Evolutionary conservation across 2,113 vertebrate genomes (phyloP).

Genomic region (Festucalex cinctus): DNA sequence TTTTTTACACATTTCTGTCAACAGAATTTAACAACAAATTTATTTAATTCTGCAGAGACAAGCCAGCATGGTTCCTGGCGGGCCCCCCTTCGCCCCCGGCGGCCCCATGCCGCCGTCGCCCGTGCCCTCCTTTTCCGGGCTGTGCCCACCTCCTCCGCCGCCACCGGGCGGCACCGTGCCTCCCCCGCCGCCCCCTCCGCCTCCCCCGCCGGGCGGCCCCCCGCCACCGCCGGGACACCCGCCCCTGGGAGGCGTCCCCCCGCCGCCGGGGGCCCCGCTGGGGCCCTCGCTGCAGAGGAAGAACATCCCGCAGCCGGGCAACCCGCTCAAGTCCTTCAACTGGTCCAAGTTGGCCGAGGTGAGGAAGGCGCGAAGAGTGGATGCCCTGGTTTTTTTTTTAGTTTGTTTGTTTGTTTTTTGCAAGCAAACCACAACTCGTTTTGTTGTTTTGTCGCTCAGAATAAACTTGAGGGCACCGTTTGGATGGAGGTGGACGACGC

Average conservation of each 20-base stretch:
- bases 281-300: conserved; percentile 85
- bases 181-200: conserved; percentile 79
- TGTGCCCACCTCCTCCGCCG: conserved; percentile 77
- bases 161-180: conserved; percentile 68
- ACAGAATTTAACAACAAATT: no score
- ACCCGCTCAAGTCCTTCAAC: conserved; percentile 97
- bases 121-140: conserved; percentile 40
- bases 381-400: background rate
- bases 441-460: conserved; percentile 70
- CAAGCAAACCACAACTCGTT: no score
- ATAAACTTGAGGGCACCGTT: conserved; percentile 90
- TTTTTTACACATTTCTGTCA: no score
- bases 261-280: conserved; percentile 83
- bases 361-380: conserved; percentile 49
- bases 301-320: conserved; percentile 88
- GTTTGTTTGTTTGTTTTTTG: background rate
- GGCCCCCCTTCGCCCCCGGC: conserved; percentile 78
- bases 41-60: conserved; percentile 85
- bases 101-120: conserved; percentile 70
- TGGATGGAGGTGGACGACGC: conserved; percentile 90
- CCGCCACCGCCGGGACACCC: conserved; percentile 82
- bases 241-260: conserved; percentile 76
- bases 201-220: conserved; percentile 79
- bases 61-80: conserved; percentile 78
- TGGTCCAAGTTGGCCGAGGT: conserved; percentile 96